phyloP scores from a whole-genome alignment of 2,797 vertebrate species.

The Coreius guichenoti region DNA sequence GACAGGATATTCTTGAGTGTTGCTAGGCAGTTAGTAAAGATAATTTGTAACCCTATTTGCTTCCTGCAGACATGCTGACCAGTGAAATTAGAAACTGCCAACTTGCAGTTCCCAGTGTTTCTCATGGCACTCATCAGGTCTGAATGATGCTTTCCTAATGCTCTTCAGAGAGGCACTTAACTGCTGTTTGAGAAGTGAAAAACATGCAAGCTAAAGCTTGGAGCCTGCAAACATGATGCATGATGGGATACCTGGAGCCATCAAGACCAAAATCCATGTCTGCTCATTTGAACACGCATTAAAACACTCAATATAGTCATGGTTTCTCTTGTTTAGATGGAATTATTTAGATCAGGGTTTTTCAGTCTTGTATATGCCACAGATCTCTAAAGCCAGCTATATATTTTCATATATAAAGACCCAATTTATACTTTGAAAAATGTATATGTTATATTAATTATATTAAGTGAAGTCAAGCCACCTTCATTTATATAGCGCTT shows the following conservation, averaged over 20 bases:
- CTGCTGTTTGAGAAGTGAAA: conserved; percentile 23
- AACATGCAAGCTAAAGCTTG: conserved; percentile 41
- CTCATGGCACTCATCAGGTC: neutral
- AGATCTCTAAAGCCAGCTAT: too few relatives aligned
- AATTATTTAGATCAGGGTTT: too few relatives aligned
- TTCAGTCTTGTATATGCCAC: neutral
- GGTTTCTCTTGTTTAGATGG: neutral
- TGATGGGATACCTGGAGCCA: conserved; percentile 16
- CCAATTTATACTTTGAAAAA: neutral
- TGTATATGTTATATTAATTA: too few relatives aligned
- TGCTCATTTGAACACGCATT: neutral
- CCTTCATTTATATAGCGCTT: too few relatives aligned
- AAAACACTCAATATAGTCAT: neutral
- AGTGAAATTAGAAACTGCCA: neutral
- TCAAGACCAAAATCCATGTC: neutral
- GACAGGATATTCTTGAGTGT: neutral
- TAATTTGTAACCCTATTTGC: neutral
- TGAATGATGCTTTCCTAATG: neutral
- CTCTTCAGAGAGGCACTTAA: conserved; percentile 50
- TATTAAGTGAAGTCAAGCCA: too few relatives aligned
- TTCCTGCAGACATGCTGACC: neutral
- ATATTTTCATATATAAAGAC: too few relatives aligned
- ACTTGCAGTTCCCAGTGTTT: neutral
- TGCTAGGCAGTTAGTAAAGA: neutral
- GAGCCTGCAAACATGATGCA: conserved; percentile 33